phyloP scores from a whole-genome alignment of 53 echinoderm and acorn worm genomes.

The Hippasteria phrygiana region DNA sequence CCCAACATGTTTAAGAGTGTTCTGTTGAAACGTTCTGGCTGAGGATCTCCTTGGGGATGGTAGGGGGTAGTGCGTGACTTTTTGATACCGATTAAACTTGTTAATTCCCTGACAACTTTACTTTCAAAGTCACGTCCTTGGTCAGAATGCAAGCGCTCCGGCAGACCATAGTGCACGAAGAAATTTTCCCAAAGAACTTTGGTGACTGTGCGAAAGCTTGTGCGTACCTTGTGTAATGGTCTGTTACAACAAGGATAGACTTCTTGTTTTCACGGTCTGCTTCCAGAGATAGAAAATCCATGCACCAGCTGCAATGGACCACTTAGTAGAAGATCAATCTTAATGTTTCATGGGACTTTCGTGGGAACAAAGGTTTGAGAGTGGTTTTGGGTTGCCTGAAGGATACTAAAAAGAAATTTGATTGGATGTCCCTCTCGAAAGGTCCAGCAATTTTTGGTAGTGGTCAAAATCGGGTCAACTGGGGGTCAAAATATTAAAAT shows the following conservation, averaged over 20 bases:
- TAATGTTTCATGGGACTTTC: no score
- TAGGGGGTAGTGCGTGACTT: slow-evolving; percentile 46
- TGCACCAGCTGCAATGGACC: no score
- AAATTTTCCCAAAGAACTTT: slow-evolving; percentile 75
- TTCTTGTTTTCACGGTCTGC: slow-evolving; percentile 48
- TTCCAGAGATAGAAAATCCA: slow-evolving; percentile 80
- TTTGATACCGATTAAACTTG: slow-evolving; percentile 43
- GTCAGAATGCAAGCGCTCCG: slow-evolving; percentile 71
- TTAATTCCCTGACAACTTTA: slow-evolving; percentile 65
- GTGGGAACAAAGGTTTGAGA: no score
- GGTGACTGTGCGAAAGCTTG: slow-evolving; percentile 75
- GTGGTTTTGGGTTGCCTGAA: no score
- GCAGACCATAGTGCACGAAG: slow-evolving; percentile 74
- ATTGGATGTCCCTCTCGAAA: no score
- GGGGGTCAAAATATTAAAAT: no score
- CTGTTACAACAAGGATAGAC: slow-evolving; percentile 67
- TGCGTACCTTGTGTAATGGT: slow-evolving; percentile 74
- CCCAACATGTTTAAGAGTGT: slow-evolving; percentile 67
- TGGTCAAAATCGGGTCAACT: no score
- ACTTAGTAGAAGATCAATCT: no score
- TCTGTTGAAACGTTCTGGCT: slow-evolving; percentile 64
- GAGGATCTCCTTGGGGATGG: slow-evolving; percentile 70
- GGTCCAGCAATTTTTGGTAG: no score
- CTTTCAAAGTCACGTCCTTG: no score
- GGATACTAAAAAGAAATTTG: no score